Evolutionary conservation across 2,113 vertebrate genomes (phyloP), one percentile per base, ranked within the genome.

Genomic region (Silurus asotus): DNA sequence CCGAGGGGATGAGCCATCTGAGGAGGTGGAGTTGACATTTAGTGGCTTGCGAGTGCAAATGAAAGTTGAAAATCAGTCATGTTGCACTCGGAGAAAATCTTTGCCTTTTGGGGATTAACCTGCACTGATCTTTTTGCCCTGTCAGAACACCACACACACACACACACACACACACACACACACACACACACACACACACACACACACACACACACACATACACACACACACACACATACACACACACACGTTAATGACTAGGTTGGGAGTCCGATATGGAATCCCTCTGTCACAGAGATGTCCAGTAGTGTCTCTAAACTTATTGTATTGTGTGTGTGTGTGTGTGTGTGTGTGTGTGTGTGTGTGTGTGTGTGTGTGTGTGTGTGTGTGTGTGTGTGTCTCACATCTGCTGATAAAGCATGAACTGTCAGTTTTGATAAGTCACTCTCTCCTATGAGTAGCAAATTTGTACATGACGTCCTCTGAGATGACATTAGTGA

Each of bases 341-440:
- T 37, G 1, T 51, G 23, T 11, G n/a, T 76, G 20, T 37, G 28
- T 86, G 28, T 86, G 51, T 55, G 51, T 49, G 37, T 84, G 70
- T 72, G 14, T 45, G 28, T 84, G 17, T 48, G 64, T 84, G 45
- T 62, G 56, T 49, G 9, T 59, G 56, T 62, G 56, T 61, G 28
- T 84, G 56, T 62, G 70, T 76, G 70, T 53, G 1, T 49, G 8
- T 51, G 9, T 77, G 23, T 17, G n/a, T 11, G 28, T 11, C 6
- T 89, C 69, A 51, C 58, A 88, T 88, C 84, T 82, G 84, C 69
- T 89, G 84, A 89, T 82, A 88, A 90, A 89, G 88, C 81, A 84
- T 17, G 75, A 56, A 53, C 88, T 87, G 89, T 88, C 89, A 90
- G 76, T 78, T 90, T 89, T 89, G 88, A 90, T 90, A 89, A 90